These are phyloP conservation scores for Gymnobelideus leadbeateri DNA, from an alignment of 2,113 vertebrate species.

Conservation along the genomic window DNA sequence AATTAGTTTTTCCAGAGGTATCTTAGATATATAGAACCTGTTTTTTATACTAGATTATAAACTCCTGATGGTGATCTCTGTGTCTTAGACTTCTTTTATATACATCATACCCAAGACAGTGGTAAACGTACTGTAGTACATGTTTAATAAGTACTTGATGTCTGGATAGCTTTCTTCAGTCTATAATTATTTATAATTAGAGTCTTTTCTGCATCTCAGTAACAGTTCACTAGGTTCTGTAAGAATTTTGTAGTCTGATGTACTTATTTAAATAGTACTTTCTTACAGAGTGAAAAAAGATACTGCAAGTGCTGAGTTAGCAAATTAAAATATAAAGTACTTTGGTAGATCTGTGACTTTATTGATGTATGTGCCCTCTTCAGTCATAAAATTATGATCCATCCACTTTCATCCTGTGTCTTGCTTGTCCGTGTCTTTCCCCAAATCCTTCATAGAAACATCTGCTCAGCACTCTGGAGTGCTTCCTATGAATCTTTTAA, in stretches of 20 bases:
- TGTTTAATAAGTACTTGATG: not conserved
- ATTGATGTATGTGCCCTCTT: not conserved
- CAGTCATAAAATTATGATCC: not conserved
- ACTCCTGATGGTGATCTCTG: not conserved
- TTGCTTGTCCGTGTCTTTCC: not conserved
- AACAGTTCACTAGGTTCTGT: conserved; percentile 4
- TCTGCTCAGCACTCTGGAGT: not conserved
- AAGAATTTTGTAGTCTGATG: conserved; percentile 35
- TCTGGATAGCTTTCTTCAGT: conserved; percentile 5
- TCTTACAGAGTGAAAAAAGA: not conserved
- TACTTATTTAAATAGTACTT: conserved; percentile 4
- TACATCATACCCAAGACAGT: not conserved
- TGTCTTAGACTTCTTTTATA: not conserved
- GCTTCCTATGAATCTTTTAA: not conserved
- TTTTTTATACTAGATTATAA: not conserved
- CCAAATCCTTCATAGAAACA: not conserved
- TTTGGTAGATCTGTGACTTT: not conserved
- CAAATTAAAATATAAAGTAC: not conserved
- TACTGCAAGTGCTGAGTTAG: not conserved
- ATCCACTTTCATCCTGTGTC: not conserved
- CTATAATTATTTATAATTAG: not conserved
- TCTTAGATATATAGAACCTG: not conserved
- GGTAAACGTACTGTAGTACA: not conserved
- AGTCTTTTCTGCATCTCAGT: not conserved
- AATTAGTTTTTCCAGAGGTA: not conserved